phyloP scores from a whole-genome alignment of 2,113 vertebrate species.

The Amblyornis subalaris region DNA sequence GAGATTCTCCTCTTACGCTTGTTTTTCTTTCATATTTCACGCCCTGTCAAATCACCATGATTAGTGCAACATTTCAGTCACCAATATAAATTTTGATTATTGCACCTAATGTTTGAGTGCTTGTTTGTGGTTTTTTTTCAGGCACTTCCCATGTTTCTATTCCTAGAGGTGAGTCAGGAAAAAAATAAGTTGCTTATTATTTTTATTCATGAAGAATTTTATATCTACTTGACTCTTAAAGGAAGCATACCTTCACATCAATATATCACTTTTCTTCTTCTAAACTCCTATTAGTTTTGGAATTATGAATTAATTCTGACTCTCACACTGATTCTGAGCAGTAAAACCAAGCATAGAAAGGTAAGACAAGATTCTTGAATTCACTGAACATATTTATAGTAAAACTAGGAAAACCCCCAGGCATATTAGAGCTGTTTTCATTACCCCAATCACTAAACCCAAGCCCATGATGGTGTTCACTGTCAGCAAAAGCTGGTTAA shows the following conservation, averaged over 20 bases:
- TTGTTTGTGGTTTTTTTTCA: background rate
- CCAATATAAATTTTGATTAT: background rate
- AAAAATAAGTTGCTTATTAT: background rate
- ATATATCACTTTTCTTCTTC: background rate
- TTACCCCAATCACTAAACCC: background rate
- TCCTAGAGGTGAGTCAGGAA: background rate
- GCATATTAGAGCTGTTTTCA: background rate
- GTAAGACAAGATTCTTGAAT: background rate
- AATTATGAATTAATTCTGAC: background rate
- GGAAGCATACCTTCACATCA: background rate
- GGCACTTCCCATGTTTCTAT: background rate
- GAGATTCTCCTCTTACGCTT: background rate
- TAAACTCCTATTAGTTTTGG: background rate
- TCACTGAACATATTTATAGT: background rate
- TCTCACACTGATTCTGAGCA: background rate
- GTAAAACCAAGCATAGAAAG: background rate
- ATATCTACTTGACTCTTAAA: background rate
- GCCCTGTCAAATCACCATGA: background rate
- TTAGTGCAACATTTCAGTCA: background rate
- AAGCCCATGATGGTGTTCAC: background rate
- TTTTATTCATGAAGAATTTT: background rate
- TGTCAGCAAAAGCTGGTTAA: background rate
- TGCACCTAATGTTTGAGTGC: background rate
- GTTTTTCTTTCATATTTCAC: background rate
- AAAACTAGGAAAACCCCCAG: background rate